phyloP scores from a whole-genome alignment of 1,140 invertebrate genomes.

The Helicoverpa armigera region DNA sequence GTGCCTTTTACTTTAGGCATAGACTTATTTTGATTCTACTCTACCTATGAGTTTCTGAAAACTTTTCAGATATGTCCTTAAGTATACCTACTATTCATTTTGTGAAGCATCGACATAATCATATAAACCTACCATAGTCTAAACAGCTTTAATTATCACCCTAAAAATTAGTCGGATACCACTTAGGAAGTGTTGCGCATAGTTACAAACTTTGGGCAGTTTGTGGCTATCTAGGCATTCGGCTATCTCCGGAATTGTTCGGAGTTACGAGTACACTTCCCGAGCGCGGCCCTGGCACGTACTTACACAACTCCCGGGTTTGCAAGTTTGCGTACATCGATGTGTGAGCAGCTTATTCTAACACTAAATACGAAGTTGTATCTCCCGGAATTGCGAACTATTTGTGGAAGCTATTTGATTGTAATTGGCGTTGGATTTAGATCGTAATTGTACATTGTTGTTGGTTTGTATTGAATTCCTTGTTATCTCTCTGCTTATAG shows the following conservation, averaged over 20 bases:
- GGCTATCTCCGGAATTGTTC: constrained; percentile 29
- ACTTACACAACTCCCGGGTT: constrained; percentile 15
- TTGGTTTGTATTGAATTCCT: not conserved
- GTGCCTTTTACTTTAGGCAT: too few species aligned
- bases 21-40: too few species aligned
- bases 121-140: too few species aligned
- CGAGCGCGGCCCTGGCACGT: constrained; percentile 21
- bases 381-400: not conserved
- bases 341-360: constrained; percentile 10
- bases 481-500: too few species aligned
- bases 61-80: too few species aligned
- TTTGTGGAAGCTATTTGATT: not conserved
- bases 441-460: not conserved
- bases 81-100: too few species aligned
- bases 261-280: constrained; percentile 6
- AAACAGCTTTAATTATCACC: not conserved
- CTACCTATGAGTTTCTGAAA: too few species aligned
- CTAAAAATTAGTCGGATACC: not conserved
- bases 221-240: constrained; percentile 35
- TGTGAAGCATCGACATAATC: too few species aligned
- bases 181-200: constrained; percentile 19
- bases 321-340: constrained; percentile 33
- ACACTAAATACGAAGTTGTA: constrained; percentile 7
- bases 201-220: constrained; percentile 14
- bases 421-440: not conserved